phyloP scores from a whole-genome alignment of 2,797 vertebrate genomes.

The Leptatherina wallacei region DNA sequence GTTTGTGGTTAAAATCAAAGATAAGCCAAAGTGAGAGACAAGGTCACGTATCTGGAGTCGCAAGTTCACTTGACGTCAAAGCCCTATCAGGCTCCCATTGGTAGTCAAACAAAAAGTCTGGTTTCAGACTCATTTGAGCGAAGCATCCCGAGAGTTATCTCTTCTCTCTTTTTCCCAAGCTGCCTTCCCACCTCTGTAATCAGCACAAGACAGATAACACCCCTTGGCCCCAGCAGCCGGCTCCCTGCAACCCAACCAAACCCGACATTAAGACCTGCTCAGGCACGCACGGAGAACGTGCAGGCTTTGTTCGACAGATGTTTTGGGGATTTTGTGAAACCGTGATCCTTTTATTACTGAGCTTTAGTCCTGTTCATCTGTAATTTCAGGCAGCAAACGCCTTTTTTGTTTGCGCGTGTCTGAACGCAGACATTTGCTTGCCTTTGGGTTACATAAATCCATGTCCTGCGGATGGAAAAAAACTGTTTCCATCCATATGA shows the following conservation, averaged over 20 bases:
- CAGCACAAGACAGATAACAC: slow-evolving; percentile 58
- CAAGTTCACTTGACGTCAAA: slow-evolving; percentile 21
- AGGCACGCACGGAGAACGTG: slow-evolving; percentile 36
- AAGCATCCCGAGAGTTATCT: slow-evolving; percentile 44
- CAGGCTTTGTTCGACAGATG: slow-evolving; percentile 51
- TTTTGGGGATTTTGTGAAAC: slow-evolving; percentile 50
- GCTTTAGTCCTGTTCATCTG: slow-evolving; percentile 27
- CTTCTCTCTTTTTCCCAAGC: slow-evolving; percentile 17
- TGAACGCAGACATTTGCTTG: slow-evolving; percentile 35
- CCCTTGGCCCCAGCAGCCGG: slow-evolving; percentile 13
- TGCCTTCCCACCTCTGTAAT: slow-evolving; percentile 60
- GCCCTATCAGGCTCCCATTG: slow-evolving; percentile 18
- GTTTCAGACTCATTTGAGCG: not conserved
- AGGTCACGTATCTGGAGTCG: slow-evolving; percentile 29
- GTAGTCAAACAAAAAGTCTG: slow-evolving; percentile 3
- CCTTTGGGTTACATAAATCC: slow-evolving; percentile 32
- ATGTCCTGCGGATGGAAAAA: slow-evolving; percentile 17
- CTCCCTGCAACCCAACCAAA: slow-evolving; percentile 19
- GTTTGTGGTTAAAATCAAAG: not conserved
- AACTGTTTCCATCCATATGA: not conserved
- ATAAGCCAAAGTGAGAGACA: slow-evolving; percentile 2
- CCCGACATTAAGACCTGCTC: slow-evolving; percentile 55
- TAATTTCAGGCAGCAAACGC: slow-evolving; percentile 39
- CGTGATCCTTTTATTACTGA: slow-evolving; percentile 47
- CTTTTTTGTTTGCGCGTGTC: slow-evolving; percentile 44